phyloP scores from a whole-genome alignment of 1,140 invertebrate genomes.

The Apis laboriosa region DNA sequence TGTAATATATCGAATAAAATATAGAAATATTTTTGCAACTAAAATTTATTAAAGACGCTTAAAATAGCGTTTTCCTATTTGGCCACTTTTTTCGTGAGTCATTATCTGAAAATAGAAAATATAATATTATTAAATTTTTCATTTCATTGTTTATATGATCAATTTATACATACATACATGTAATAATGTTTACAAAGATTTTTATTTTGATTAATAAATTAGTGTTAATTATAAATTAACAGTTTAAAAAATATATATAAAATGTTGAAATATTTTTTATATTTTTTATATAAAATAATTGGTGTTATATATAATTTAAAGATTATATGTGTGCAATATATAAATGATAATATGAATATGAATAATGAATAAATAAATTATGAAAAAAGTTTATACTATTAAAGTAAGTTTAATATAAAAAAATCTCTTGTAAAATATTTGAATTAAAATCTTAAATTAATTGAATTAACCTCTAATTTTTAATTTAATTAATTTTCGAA shows the following conservation, averaged over 20 bases:
- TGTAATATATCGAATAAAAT: constrained; percentile 20
- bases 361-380: neutral
- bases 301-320: neutral
- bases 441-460: too few species aligned
- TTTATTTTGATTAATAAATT: too few species aligned
- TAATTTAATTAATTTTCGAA: neutral
- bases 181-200: too few species aligned
- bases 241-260: neutral
- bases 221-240: too few species aligned
- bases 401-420: too few species aligned
- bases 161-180: neutral
- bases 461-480: neutral
- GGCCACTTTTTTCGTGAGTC: constrained; percentile 69
- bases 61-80: constrained; percentile 72
- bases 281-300: neutral
- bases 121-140: neutral
- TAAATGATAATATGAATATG: neutral
- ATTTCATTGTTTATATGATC: too few species aligned
- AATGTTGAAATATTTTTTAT: neutral
- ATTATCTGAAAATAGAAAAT: constrained; percentile 71
- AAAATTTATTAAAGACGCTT: constrained; percentile 55
- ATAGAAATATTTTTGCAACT: constrained; percentile 25
- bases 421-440: too few species aligned
- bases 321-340: neutral
- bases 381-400: too few species aligned